A percentile compares a stretch with the other conserved stretches of the same genome.
These are phyloP conservation scores for Zoanthus solanderi DNA, from an alignment of 92 coral and sea anemone species.

Conservation along the genomic window DNA sequence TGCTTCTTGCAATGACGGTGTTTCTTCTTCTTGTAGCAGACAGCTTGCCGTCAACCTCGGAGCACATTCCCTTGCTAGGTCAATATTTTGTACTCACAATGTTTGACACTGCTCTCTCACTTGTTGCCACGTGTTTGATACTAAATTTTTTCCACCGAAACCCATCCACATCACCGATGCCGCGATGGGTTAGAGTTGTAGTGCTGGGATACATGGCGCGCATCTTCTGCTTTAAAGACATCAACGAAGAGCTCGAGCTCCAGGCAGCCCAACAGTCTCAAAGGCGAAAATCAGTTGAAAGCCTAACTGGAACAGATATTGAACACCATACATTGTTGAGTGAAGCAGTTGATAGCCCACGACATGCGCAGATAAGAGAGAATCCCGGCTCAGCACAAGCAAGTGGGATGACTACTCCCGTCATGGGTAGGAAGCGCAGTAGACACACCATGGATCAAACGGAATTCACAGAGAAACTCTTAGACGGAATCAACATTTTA, in stretches of 20 bases:
- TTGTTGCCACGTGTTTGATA: conserved; percentile 88
- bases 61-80: conserved; percentile 86
- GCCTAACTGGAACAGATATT: conserved; percentile 61
- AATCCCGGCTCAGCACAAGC: conserved; percentile 61
- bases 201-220: conserved; percentile 90
- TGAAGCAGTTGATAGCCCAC: conserved; percentile 64
- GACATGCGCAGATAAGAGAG: conserved; percentile 52
- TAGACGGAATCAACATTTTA: conserved; percentile 79
- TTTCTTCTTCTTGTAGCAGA: conserved; percentile 89
- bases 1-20: conserved; percentile 96
- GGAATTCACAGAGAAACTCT: conserved; percentile 78
- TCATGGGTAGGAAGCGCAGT: conserved; percentile 71
- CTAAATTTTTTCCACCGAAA: conserved; percentile 89
- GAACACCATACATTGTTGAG: conserved; percentile 61
- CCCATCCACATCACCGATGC: conserved; percentile 96
- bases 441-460: conserved; percentile 61
- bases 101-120: conserved; percentile 88
- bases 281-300: conserved; percentile 66
- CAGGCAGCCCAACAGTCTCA: conserved; percentile 59
- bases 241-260: conserved; percentile 69
- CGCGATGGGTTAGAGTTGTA: conserved; percentile 87
- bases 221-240: conserved; percentile 75
- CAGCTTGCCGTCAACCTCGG: conserved; percentile 92
- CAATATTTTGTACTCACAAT: conserved; percentile 89
- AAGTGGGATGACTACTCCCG: conserved; percentile 81